Base-by-base conservation (phyloP, 2,888 invertebrate species). In the Lycaena phlaeas region DNA sequence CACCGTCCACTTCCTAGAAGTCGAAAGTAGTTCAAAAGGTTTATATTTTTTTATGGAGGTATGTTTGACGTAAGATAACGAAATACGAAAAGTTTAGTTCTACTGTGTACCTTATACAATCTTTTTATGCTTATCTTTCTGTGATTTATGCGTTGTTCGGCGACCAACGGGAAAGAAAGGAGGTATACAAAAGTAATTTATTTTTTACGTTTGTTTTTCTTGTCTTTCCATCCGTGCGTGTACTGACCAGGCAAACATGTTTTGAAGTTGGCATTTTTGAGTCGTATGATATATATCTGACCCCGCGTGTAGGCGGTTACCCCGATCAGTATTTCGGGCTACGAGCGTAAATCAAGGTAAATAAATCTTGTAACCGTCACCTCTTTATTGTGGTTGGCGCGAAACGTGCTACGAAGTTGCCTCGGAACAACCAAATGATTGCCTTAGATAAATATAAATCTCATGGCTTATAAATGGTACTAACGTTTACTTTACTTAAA, bases 41-140 rank as follows among this genome's bases (percentile, higher is more conserved):
- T 49, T 62, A 56, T 57, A 61, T 68, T 73, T 73, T n/a, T 70
- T 72, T 68, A 66, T 49, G 40, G 45, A 66, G 66, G 59, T 61
- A 65, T 65, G 69, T 65, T 71, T 72, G 69, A 72, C 70, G 59
- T 59, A 57, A 77, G 79, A 82, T 79, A 79, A 81, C 75, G 61
- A 69, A 78, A 78, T 79, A 81, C 79, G 77, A 78, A 81, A 78
- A 81, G 72, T 79, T 76, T 67, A 77, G 69, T 73, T 82, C 78
- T 77, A 79, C 81, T 71, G 78, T 73, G 75, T 79, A 78, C 72
- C 73, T 81, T 77, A 79, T 79, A 82, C 82, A 79, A 79, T 79
- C 81, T 81, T 78, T 81, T 79, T 82, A 82, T 82, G 84, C 82
- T 84, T 84, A 84, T 84, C 84, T 84, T 76, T 78, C 68, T 75